Conservation (phyloP, 2,888 invertebrate genomes). For the Pseudolycoriella hygida region DNA sequence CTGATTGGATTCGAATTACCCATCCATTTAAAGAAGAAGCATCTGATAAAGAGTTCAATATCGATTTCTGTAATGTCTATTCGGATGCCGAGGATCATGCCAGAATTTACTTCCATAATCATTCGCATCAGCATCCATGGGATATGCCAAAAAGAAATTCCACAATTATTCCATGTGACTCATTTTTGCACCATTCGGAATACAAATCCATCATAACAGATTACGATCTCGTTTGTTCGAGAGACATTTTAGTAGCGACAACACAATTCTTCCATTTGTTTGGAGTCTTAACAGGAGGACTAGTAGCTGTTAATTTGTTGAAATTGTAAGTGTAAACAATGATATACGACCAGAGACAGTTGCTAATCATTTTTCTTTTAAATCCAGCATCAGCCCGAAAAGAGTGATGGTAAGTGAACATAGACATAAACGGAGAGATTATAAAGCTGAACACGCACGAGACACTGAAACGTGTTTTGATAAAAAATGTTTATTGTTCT, state of each 20-base stretch:
- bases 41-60: constrained; percentile 26
- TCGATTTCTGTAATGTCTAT: constrained; percentile 29
- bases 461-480: too few species aligned
- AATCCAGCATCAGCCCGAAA: constrained; percentile 27
- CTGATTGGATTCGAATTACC: constrained; percentile 27
- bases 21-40: constrained; percentile 27
- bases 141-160: constrained; percentile 21
- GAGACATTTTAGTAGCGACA: constrained; percentile 29
- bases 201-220: constrained; percentile 29
- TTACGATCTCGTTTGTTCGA: constrained; percentile 31
- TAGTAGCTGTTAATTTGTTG: constrained; percentile 27
- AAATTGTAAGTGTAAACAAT: constrained; percentile 22
- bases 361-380: constrained; percentile 4
- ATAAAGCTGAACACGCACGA: too few species aligned
- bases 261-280: constrained; percentile 33
- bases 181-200: constrained; percentile 24
- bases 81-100: constrained; percentile 27
- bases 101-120: constrained; percentile 20
- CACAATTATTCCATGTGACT: constrained; percentile 25
- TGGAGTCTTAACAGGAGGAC: constrained; percentile 31
- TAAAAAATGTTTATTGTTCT: too few species aligned
- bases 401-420: too few species aligned
- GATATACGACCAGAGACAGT: too few species aligned
- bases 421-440: too few species aligned
- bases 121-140: constrained; percentile 13